Conservation (phyloP, 2,888 invertebrate genomes). For the Polia nebulosa region DNA sequence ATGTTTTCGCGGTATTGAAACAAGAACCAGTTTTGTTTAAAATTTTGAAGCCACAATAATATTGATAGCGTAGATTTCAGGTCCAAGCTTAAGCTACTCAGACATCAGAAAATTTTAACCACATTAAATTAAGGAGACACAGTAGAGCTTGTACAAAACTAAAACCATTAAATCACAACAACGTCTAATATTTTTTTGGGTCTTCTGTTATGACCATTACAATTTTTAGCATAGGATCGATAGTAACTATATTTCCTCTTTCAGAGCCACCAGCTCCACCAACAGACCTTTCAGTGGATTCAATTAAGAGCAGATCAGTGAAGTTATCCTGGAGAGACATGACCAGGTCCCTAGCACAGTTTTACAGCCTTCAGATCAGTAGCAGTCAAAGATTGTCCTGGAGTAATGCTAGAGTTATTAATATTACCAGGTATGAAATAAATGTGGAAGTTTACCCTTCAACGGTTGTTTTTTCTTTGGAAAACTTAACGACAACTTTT, state of each 20-base stretch:
- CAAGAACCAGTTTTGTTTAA: too few species aligned
- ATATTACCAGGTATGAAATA: slow-evolving; percentile 82
- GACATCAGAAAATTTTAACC: too few species aligned
- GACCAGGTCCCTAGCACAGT: slow-evolving; percentile 83
- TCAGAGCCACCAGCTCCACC: slow-evolving; percentile 88
- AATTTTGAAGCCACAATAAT: too few species aligned
- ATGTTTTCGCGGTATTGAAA: too few species aligned
- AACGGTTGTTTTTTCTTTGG: background rate
- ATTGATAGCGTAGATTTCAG: too few species aligned
- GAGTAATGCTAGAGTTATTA: slow-evolving; percentile 84
- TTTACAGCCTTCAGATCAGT: slow-evolving; percentile 85
- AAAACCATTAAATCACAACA: too few species aligned
- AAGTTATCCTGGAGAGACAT: slow-evolving; percentile 87
- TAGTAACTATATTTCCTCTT: background rate
- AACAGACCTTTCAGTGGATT: slow-evolving; percentile 86
- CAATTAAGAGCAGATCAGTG: slow-evolving; percentile 84
- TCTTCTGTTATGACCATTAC: background rate
- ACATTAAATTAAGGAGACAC: too few species aligned
- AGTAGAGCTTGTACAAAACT: too few species aligned
- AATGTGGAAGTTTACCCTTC: background rate
- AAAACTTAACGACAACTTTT: background rate
- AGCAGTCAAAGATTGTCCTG: slow-evolving; percentile 82
- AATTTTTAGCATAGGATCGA: background rate
- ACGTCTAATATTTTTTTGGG: too few species aligned
- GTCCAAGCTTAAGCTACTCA: too few species aligned